These are phyloP conservation scores for Tursiops truncatus DNA, from an alignment of 2,113 vertebrate genomes.

Conservation along the genomic window DNA sequence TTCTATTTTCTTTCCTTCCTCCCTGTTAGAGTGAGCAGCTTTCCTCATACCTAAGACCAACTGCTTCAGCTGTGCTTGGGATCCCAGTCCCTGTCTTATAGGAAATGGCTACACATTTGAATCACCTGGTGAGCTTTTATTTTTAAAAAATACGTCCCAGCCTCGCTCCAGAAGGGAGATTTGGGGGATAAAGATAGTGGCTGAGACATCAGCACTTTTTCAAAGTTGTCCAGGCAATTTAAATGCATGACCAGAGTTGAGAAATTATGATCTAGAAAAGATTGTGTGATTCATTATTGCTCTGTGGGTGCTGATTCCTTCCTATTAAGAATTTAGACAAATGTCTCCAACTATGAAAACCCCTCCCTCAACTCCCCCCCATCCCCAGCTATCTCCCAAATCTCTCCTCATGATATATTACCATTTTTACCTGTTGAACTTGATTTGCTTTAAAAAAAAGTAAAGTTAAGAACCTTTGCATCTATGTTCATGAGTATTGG, in stretches of 20 bases:
- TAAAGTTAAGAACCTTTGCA: neutral
- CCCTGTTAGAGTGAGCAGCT: neutral
- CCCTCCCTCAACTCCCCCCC: neutral
- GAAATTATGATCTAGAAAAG: neutral
- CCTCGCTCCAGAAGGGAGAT: neutral
- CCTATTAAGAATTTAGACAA: neutral
- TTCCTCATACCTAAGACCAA: neutral
- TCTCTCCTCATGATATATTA: neutral
- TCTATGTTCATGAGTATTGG: neutral
- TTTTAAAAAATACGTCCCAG: neutral
- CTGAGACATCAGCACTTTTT: neutral
- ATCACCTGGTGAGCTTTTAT: neutral
- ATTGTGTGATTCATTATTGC: neutral
- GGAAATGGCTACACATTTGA: neutral
- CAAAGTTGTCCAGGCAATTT: neutral
- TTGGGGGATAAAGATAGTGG: neutral
- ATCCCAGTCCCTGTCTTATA: neutral
- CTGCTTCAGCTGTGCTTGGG: neutral
- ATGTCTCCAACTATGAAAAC: neutral
- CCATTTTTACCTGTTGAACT: neutral
- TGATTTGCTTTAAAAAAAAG: neutral
- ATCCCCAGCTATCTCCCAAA: neutral
- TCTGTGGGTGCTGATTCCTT: neutral
- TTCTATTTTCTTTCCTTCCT: neutral
- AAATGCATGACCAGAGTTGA: neutral